A percentile compares a stretch with the other conserved stretches of the same genome.
These are phyloP conservation scores for Augochlorella aurata DNA, from an alignment of 2,888 invertebrate genomes.

Conservation along the genomic window DNA sequence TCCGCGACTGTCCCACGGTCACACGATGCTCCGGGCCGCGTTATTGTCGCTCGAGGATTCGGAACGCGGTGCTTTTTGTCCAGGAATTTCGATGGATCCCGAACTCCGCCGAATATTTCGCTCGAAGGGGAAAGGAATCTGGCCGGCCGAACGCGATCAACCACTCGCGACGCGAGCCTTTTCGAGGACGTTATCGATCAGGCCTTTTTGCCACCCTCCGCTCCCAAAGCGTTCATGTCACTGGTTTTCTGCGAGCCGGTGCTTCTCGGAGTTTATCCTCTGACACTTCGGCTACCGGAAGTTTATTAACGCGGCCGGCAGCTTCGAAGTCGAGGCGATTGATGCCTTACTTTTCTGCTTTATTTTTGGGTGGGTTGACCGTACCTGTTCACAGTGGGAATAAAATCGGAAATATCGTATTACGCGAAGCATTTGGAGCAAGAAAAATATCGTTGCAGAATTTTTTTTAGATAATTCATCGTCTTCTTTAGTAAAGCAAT, in stretches of 20 bases:
- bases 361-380: no score
- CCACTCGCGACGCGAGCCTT: slow-evolving; percentile 4
- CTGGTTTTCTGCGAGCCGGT: background rate
- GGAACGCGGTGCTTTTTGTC: slow-evolving; percentile 16
- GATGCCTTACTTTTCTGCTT: no score
- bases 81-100: slow-evolving; percentile 23
- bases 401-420: no score
- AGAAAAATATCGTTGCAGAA: no score
- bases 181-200: slow-evolving; percentile 14
- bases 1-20: slow-evolving; percentile 39
- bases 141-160: background rate
- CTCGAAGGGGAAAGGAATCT: slow-evolving; percentile 14
- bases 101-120: slow-evolving; percentile 9
- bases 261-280: background rate
- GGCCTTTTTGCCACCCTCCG: background rate
- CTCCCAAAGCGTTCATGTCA: background rate
- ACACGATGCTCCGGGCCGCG: slow-evolving; percentile 23
- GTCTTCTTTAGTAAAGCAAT: no score
- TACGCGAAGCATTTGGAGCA: no score
- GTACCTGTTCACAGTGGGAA: no score
- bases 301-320: background rate
- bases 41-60: slow-evolving; percentile 27
- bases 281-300: background rate
- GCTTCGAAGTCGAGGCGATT: no score
- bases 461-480: no score